These are phyloP conservation scores for Adelognathus sp. DNA, from an alignment of 2,888 invertebrate species.

Conservation along the genomic window DNA sequence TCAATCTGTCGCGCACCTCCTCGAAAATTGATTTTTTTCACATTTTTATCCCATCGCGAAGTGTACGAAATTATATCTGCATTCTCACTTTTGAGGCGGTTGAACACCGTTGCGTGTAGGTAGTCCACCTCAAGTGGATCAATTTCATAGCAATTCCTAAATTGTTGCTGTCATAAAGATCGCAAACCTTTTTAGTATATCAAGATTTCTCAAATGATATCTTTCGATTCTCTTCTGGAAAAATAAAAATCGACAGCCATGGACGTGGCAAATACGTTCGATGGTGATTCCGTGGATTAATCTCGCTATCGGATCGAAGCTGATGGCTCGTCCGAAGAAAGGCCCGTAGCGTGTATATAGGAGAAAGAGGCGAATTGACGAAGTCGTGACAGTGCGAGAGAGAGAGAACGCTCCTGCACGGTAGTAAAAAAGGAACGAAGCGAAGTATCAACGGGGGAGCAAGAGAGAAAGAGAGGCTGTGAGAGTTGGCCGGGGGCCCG, in stretches of 20 bases:
- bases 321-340: constrained; percentile 7
- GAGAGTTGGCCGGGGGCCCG: constrained; percentile 56
- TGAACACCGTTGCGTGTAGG: too few relatives aligned
- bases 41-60: too few relatives aligned
- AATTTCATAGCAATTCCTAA: too few relatives aligned
- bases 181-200: neutral
- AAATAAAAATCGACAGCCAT: neutral
- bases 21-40: too few relatives aligned
- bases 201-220: too few relatives aligned
- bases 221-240: too few relatives aligned
- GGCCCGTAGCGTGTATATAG: neutral
- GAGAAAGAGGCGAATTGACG: constrained; percentile 11
- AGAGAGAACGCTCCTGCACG: neutral
- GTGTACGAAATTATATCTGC: too few relatives aligned
- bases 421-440: constrained; percentile 11
- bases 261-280: neutral
- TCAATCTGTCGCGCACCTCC: too few relatives aligned
- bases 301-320: constrained; percentile 41
- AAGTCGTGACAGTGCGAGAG: neutral
- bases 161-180: too few relatives aligned
- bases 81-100: too few relatives aligned
- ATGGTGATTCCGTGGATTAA: constrained; percentile 48
- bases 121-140: too few relatives aligned
- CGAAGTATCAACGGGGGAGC: constrained; percentile 18
- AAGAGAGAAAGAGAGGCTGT: constrained; percentile 32